Conservation (phyloP, 2,888 invertebrate genomes). For the Apodemia zela region DNA sequence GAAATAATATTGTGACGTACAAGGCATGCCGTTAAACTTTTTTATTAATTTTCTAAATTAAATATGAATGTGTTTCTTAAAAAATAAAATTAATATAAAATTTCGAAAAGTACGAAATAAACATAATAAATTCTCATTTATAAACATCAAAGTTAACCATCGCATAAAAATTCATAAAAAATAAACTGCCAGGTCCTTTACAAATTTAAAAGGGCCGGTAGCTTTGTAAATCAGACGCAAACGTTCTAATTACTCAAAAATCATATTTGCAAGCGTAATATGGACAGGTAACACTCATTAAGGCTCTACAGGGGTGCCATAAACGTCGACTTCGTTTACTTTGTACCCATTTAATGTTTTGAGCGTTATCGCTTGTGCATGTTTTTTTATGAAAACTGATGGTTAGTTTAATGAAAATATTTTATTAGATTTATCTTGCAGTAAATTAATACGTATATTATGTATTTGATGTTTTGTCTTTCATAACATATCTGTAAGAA, state of each 20-base stretch:
- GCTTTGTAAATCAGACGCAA: conserved; percentile 53
- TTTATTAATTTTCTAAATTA: too few species aligned
- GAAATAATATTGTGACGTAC: too few species aligned
- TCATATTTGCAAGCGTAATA: conserved; percentile 54
- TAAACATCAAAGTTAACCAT: conserved; percentile 8
- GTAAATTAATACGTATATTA: too few species aligned
- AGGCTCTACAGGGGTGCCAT: conserved; percentile 36
- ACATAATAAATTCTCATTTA: background rate
- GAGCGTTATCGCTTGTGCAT: background rate
- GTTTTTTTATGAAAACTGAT: background rate
- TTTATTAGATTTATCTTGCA: background rate
- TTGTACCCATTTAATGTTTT: conserved; percentile 6
- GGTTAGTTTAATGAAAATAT: background rate
- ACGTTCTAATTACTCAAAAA: conserved; percentile 64
- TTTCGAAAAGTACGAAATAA: background rate
- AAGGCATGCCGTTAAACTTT: too few species aligned
- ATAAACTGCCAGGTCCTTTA: conserved; percentile 40
- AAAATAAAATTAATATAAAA: too few species aligned
- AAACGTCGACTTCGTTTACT: conserved; percentile 30
- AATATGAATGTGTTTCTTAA: too few species aligned
- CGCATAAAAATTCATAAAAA: conserved; percentile 32
- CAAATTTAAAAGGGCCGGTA: conserved; percentile 42
- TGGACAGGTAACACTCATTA: conserved; percentile 59
- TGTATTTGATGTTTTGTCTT: too few species aligned
- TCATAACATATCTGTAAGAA: too few species aligned